Percentiles rank a stretch among this genome's conserved stretches.
Evolutionary conservation across 2,797 vertebrate species (phyloP).

Genomic region (Hypotaenidia philippensis): DNA sequence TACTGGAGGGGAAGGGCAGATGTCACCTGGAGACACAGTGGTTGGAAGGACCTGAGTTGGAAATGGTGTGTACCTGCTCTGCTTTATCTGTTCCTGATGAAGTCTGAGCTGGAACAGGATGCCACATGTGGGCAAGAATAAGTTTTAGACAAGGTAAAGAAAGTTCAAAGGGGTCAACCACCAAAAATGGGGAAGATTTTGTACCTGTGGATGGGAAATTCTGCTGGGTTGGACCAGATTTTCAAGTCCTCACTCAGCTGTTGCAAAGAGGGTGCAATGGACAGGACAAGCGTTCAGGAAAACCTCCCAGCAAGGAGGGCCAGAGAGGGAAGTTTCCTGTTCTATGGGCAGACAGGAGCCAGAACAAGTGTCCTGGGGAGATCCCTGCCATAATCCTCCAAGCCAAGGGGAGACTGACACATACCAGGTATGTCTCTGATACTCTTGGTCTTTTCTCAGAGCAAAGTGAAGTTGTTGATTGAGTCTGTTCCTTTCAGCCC

Average conservation of each 20-base stretch:
- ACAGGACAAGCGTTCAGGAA: not conserved
- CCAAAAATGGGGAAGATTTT: not conserved
- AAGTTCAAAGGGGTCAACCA: not conserved
- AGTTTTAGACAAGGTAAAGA: not conserved
- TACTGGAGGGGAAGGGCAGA: not conserved
- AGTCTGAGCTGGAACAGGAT: not conserved
- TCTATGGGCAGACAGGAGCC: not conserved
- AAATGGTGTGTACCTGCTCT: not conserved
- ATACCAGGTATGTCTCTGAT: not conserved
- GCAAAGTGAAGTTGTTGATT: too few relatives aligned
- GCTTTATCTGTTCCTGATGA: too few relatives aligned
- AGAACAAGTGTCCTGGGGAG: not conserved
- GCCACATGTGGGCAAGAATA: not conserved
- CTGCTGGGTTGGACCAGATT: not conserved
- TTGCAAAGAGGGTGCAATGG: not conserved
- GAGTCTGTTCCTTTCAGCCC: not conserved
- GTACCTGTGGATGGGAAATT: not conserved
- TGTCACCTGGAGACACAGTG: not conserved
- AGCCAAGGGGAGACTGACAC: too few relatives aligned
- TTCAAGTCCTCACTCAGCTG: not conserved
- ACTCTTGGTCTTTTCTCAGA: not conserved
- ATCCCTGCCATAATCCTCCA: not conserved
- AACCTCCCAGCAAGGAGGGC: not conserved
- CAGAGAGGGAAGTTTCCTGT: not conserved
- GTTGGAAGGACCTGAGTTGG: not conserved